A percentile compares a stretch with the other conserved stretches of the same genome.
phyloP scores from a whole-genome alignment of 2,888 invertebrate genomes.

The Archips crataeganus region DNA sequence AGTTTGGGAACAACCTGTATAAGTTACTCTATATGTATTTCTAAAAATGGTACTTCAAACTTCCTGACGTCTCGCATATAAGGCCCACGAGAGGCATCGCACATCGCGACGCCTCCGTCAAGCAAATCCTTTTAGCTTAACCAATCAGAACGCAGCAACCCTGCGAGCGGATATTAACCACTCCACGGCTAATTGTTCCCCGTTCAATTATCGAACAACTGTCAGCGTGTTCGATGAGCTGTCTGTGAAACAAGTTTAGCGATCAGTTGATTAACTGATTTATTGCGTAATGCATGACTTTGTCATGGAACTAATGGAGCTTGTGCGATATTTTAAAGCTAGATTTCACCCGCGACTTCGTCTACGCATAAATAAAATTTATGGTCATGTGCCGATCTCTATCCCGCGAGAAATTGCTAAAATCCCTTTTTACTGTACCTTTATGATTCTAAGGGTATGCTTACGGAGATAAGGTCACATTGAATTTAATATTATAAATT shows the following conservation, averaged over 20 bases:
- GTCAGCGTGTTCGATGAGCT: constrained; percentile 62
- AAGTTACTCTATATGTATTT: too few species aligned
- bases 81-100: neutral
- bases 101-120: neutral
- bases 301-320: neutral
- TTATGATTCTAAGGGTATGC: too few species aligned
- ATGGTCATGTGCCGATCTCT: too few species aligned
- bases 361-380: too few species aligned
- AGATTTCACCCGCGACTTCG: too few species aligned
- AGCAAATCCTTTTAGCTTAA: neutral
- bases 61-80: neutral
- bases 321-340: too few species aligned
- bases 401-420: too few species aligned
- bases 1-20: too few species aligned
- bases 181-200: constrained; percentile 82
- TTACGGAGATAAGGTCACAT: too few species aligned
- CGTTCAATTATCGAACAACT: constrained; percentile 83
- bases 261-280: constrained; percentile 54
- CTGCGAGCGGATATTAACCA: constrained; percentile 81
- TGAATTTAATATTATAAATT: too few species aligned
- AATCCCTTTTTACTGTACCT: too few species aligned
- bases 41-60: neutral
- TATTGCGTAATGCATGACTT: constrained; percentile 4
- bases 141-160: constrained; percentile 27
- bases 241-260: constrained; percentile 65